Conservation (phyloP, 2,888 invertebrate species). For the Prosapia bicincta region DNA sequence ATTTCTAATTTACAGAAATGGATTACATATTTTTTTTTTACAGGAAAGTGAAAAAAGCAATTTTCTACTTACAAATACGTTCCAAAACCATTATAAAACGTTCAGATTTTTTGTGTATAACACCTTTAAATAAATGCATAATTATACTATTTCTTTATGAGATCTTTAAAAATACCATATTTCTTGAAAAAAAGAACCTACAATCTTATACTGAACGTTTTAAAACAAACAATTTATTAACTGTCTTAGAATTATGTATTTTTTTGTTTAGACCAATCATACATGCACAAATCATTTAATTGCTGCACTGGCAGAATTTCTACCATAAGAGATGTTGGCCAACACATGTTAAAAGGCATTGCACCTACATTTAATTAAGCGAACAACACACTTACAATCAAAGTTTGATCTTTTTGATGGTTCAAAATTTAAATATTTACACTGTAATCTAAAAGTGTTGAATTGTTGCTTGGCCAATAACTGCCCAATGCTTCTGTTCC, state of each 20-base stretch:
- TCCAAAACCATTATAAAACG: neutral
- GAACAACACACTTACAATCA: neutral
- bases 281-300: neutral
- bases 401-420: neutral
- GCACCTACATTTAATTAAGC: slow-evolving; percentile 15
- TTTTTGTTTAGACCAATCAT: neutral
- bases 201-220: neutral
- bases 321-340: neutral
- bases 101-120: neutral
- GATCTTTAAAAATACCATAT: neutral
- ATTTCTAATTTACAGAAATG: neutral
- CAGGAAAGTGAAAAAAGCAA: neutral
- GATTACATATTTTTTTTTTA: neutral
- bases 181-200: neutral
- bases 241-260: neutral
- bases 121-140: neutral
- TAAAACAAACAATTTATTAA: neutral
- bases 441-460: too few species aligned
- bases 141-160: neutral
- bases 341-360: slow-evolving; percentile 22
- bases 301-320: neutral
- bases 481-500: too few species aligned
- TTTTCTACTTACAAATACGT: neutral
- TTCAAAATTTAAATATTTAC: neutral
- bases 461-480: too few species aligned